Evolutionary conservation across 2,113 vertebrate genomes (phyloP).

Genomic region (Alligator sinensis): DNA sequence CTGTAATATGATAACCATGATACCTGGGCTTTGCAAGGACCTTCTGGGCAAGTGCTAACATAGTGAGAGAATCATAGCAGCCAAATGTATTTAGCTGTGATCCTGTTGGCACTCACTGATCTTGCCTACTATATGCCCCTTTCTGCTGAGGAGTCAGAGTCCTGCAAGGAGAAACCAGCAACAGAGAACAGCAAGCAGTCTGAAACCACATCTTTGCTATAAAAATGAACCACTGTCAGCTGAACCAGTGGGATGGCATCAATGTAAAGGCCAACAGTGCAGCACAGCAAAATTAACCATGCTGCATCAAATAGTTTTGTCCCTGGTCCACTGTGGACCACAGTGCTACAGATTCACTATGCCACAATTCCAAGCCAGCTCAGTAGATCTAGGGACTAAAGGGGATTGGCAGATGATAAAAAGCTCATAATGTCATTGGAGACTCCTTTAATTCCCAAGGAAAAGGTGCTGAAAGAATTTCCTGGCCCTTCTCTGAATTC

Average conservation of each 20-base stretch:
- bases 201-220: background rate
- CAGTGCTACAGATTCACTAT: background rate
- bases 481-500: background rate
- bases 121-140: background rate
- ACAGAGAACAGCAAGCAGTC: background rate
- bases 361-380: background rate
- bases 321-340: background rate
- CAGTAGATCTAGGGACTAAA: background rate
- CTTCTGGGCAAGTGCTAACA: background rate
- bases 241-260: background rate
- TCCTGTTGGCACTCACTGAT: background rate
- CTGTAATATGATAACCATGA: background rate
- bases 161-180: background rate
- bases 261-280: background rate
- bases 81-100: background rate
- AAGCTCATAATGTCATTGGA: background rate
- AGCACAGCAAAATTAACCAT: background rate
- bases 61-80: background rate
- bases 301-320: background rate
- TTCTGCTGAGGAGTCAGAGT: background rate
- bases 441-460: background rate
- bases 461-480: background rate
- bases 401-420: background rate
- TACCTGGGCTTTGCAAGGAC: background rate
- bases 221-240: accelerated